Conservation (phyloP, 2,113 vertebrate species). For the Oxyruncus cristatus region DNA sequence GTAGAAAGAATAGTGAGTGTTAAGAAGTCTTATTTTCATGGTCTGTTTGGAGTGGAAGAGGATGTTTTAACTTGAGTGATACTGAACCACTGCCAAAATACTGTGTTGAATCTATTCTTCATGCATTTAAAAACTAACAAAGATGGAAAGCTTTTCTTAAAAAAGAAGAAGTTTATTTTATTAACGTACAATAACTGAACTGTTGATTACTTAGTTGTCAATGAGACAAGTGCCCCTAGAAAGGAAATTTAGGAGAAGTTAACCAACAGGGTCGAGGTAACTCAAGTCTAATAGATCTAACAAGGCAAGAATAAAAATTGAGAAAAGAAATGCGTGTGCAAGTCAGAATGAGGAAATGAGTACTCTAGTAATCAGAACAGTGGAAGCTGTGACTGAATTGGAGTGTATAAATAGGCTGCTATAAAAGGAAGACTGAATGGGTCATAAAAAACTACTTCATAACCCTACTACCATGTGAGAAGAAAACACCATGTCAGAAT, state of each 20-base stretch:
- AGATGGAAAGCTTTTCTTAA: background rate
- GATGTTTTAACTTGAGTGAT: background rate
- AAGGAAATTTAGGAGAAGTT: background rate
- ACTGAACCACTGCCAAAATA: background rate
- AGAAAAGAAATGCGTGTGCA: background rate
- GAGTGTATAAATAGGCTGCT: conserved; percentile 13
- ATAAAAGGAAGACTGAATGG: conserved; percentile 6
- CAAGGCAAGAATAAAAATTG: background rate
- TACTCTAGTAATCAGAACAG: background rate
- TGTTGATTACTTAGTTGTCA: background rate
- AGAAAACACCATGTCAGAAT: background rate
- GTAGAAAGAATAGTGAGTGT: background rate
- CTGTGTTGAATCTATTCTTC: background rate
- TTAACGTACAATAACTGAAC: background rate
- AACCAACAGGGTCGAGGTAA: background rate
- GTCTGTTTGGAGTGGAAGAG: background rate
- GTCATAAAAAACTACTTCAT: background rate
- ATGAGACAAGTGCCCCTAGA: background rate
- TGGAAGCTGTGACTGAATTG: conserved; percentile 25
- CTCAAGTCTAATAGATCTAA: background rate
- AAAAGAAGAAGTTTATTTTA: background rate
- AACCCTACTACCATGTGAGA: background rate
- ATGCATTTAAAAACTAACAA: background rate
- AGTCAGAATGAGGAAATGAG: conserved; percentile 40
- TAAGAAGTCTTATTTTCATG: background rate